A percentile compares a stretch with the other conserved stretches of the same genome.
These are phyloP conservation scores for Stenoptilia bipunctidactyla DNA, from an alignment of 2,888 invertebrate genomes.

Conservation along the genomic window DNA sequence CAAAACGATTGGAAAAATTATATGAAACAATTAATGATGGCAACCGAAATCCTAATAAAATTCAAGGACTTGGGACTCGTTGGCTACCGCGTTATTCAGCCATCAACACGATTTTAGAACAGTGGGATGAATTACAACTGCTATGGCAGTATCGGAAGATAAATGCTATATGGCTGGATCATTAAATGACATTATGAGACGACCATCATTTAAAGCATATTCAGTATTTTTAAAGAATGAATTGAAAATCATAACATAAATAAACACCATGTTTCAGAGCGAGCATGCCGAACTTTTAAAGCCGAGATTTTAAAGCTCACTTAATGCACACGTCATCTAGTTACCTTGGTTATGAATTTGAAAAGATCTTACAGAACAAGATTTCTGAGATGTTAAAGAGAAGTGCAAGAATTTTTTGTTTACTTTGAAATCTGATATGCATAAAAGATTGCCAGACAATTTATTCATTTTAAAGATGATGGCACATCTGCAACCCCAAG, in stretches of 20 bases:
- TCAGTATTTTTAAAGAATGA: too few relatives aligned
- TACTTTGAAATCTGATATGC: too few relatives aligned
- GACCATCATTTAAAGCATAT: too few relatives aligned
- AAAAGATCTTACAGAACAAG: too few relatives aligned
- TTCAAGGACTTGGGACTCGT: constrained; percentile 12
- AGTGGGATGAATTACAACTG: constrained; percentile 23
- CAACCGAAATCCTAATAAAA: too few relatives aligned
- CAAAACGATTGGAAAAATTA: constrained; percentile 17
- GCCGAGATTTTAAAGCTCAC: constrained; percentile 15
- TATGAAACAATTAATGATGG: constrained; percentile 17
- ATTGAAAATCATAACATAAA: too few relatives aligned
- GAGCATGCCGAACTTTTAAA: constrained; percentile 17
- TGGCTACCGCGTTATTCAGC: constrained; percentile 18
- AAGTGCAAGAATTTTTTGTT: too few relatives aligned
- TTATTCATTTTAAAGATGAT: too few relatives aligned
- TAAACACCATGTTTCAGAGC: constrained; percentile 21
- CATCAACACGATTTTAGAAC: constrained; percentile 19
- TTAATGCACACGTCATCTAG: constrained; percentile 5
- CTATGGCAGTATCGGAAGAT: constrained; percentile 18
- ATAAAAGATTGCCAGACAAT: too few relatives aligned
- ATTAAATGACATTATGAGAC: constrained; percentile 17
- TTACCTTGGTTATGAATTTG: constrained; percentile 9
- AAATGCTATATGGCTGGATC: constrained; percentile 20
- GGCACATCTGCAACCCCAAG: too few relatives aligned
- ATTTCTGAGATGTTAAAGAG: too few relatives aligned